Evolutionary conservation across 2,888 invertebrate genomes (phyloP).

Genomic region (Carabus problematicus): DNA sequence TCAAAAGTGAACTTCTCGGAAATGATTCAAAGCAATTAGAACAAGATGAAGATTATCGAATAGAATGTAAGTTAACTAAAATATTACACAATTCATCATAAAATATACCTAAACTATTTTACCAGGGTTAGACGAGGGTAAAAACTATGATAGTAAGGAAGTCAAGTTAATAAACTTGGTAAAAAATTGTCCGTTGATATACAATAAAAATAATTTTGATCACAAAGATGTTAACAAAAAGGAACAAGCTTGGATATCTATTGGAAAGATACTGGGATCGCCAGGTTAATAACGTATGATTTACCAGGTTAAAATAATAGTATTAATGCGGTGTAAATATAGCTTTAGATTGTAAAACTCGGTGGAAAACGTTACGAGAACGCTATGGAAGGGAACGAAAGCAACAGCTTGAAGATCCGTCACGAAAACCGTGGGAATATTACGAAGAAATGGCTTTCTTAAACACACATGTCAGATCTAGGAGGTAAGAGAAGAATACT

Average conservation of each 20-base stretch:
- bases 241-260: conserved; percentile 55
- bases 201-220: conserved; percentile 55
- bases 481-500: conserved; percentile 42
- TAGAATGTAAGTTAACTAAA: conserved; percentile 24
- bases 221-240: conserved; percentile 56
- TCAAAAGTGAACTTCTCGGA: conserved; percentile 4
- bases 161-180: conserved; percentile 53
- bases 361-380: conserved; percentile 59
- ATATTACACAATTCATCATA: not conserved
- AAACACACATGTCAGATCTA: conserved; percentile 45
- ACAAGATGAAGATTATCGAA: conserved; percentile 24
- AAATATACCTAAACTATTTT: not conserved
- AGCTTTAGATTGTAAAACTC: conserved; percentile 52
- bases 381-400: conserved; percentile 58
- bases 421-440: conserved; percentile 46
- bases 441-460: conserved; percentile 47
- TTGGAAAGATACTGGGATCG: conserved; percentile 49
- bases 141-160: conserved; percentile 26
- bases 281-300: conserved; percentile 44
- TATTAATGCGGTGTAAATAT: conserved; percentile 47
- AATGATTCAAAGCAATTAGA: conserved; percentile 15
- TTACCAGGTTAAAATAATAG: not conserved
- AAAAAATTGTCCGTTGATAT: conserved; percentile 54
- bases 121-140: conserved; percentile 25
- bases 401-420: conserved; percentile 44